phyloP scores from a whole-genome alignment of 2,888 invertebrate species.

The Macaria notata region DNA sequence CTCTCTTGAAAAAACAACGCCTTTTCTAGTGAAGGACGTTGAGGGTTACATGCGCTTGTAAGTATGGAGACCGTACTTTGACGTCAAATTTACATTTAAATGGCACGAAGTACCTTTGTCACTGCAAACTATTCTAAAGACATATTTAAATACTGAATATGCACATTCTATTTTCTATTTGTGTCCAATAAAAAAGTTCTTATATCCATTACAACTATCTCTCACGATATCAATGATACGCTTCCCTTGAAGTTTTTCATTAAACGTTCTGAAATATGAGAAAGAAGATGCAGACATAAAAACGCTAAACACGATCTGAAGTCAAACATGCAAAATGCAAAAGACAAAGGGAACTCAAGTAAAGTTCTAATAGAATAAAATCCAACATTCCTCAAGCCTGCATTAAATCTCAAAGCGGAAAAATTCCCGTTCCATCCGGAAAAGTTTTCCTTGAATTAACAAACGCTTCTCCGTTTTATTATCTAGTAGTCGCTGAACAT shows the following conservation, averaged over 20 bases:
- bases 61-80: too few relatives aligned
- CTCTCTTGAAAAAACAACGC: constrained; percentile 61
- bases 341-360: constrained; percentile 13
- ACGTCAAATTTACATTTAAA: too few relatives aligned
- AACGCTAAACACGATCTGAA: constrained; percentile 5
- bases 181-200: too few relatives aligned
- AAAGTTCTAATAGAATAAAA: constrained; percentile 17
- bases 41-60: not conserved
- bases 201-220: too few relatives aligned
- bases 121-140: too few relatives aligned
- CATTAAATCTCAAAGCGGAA: constrained; percentile 18
- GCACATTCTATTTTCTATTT: too few relatives aligned
- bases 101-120: too few relatives aligned
- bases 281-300: not conserved
- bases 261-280: too few relatives aligned
- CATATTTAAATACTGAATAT: too few relatives aligned
- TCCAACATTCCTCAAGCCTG: constrained; percentile 8
- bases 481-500: constrained; percentile 17
- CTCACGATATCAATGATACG: too few relatives aligned
- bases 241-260: too few relatives aligned
- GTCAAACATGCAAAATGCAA: constrained; percentile 14
- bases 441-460: constrained; percentile 10
- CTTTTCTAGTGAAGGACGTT: constrained; percentile 46
- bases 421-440: constrained; percentile 5
- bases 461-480: constrained; percentile 15